Percentiles rank a stretch among this genome's conserved stretches.
Conservation (phyloP, 2,113 vertebrate genomes). For the Henicopernis longicauda region DNA sequence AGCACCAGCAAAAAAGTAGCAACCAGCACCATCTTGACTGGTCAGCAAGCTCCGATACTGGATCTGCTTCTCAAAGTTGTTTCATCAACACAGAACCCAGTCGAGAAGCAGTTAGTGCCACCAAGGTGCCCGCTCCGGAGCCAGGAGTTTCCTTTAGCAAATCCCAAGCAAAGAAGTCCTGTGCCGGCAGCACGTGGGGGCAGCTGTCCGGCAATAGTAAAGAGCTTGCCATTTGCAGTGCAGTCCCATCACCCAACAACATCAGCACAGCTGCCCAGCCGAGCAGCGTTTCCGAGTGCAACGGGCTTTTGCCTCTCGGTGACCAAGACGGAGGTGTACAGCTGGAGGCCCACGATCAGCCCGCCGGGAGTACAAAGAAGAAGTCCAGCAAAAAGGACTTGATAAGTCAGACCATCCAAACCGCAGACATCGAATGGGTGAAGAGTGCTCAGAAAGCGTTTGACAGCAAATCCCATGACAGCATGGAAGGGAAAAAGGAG, state of each 20-base stretch:
- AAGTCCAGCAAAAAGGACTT: conserved; percentile 91
- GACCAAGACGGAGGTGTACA: conserved; percentile 80
- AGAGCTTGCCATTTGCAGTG: conserved; percentile 65
- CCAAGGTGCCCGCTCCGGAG: conserved; percentile 78
- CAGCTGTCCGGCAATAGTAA: conserved; percentile 68
- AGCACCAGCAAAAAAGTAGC: conserved; percentile 90
- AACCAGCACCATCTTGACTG: conserved; percentile 87
- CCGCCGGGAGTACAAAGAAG: conserved; percentile 82
- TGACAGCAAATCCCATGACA: conserved; percentile 76
- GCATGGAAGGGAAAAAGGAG: conserved; percentile 82
- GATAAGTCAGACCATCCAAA: conserved; percentile 76
- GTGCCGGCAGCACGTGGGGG: conserved; percentile 68
- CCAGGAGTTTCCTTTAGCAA: conserved; percentile 77
- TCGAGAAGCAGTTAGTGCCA: conserved; percentile 77
- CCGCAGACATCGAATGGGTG: conserved; percentile 81
- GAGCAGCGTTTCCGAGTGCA: conserved; percentile 60
- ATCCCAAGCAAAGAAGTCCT: conserved; percentile 80
- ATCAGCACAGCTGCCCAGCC: conserved; percentile 35
- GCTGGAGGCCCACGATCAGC: conserved; percentile 83
- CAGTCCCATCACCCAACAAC: conserved; percentile 57
- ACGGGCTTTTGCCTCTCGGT: conserved; percentile 66
- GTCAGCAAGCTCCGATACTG: conserved; percentile 78
- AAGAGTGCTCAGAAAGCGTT: conserved; percentile 83
- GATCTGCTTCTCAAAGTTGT: conserved; percentile 77
- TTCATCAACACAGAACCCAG: conserved; percentile 79